Conservation (phyloP, 2,888 invertebrate genomes). For the Macrophya annulata region DNA sequence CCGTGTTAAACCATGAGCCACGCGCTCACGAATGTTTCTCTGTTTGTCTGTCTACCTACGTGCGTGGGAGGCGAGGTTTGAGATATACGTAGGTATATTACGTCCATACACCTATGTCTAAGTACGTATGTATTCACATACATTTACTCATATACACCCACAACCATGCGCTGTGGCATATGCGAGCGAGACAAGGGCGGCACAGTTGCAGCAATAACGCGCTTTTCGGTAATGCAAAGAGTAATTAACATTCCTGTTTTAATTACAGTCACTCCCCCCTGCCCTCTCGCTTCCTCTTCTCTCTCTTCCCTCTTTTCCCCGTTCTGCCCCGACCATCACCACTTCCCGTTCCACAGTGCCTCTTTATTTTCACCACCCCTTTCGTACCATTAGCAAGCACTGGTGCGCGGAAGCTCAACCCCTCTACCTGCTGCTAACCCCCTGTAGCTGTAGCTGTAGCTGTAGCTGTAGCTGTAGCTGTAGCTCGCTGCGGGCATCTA, state of each 20-base stretch:
- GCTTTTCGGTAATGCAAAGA: conserved; percentile 78
- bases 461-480: conserved; percentile 22
- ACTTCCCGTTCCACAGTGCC: conserved; percentile 62
- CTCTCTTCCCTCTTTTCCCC: conserved; percentile 51
- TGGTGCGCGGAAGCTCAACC: conserved; percentile 58
- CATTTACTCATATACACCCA: not conserved
- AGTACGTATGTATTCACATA: not conserved
- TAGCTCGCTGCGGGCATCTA: conserved; percentile 6
- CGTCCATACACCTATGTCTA: not conserved
- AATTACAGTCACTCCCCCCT: conserved; percentile 73
- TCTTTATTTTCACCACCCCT: conserved; percentile 72
- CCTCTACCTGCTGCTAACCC: conserved; percentile 41
- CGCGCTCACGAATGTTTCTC: not conserved
- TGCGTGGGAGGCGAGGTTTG: conserved; percentile 15
- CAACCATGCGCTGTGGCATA: conserved; percentile 19
- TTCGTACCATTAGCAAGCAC: conserved; percentile 70
- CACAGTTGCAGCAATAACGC: conserved; percentile 68
- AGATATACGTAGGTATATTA: conserved; percentile 19
- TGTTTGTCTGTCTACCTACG: not conserved
- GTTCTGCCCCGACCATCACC: conserved; percentile 21
- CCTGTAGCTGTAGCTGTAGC: conserved; percentile 21
- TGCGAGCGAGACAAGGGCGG: conserved; percentile 51
- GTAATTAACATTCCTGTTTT: conserved; percentile 79
- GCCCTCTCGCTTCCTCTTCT: conserved; percentile 55
- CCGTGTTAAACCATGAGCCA: not conserved